Percentiles rank a stretch among this genome's conserved stretches.
phyloP scores from a whole-genome alignment of 2,797 vertebrate genomes.

The Vespertilio murinus region DNA sequence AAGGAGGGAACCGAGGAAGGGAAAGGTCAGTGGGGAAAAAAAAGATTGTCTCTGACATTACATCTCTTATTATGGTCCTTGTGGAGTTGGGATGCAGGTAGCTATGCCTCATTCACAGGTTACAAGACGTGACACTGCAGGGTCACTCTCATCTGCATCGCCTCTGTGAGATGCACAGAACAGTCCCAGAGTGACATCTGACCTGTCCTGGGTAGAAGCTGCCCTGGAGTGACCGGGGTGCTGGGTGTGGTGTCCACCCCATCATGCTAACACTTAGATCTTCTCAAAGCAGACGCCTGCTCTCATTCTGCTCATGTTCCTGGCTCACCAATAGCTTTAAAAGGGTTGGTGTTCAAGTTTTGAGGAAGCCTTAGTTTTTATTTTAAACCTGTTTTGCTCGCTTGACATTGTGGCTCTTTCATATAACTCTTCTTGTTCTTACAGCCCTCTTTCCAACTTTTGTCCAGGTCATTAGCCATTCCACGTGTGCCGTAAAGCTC shows the following conservation, averaged over 20 bases:
- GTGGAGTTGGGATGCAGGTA: neutral
- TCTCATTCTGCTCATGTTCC: neutral
- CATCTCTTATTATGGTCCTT: neutral
- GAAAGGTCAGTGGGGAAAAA: too few relatives aligned
- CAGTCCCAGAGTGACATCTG: neutral
- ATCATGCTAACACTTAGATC: neutral
- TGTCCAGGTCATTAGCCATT: constrained; percentile 47
- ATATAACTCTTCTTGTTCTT: neutral
- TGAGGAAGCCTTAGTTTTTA: neutral
- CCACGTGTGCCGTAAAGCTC: constrained; percentile 19
- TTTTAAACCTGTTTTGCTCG: constrained; percentile 38
- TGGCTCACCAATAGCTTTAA: neutral
- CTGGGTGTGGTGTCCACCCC: neutral
- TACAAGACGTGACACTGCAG: neutral
- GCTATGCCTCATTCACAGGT: too few relatives aligned
- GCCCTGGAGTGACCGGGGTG: rapidly evolving
- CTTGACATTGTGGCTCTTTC: neutral
- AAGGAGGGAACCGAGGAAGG: neutral
- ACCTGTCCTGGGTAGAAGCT: neutral
- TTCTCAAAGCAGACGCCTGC: neutral
- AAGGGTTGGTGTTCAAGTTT: neutral
- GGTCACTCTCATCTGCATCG: neutral
- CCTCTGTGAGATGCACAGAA: too few relatives aligned
- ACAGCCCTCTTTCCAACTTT: neutral
- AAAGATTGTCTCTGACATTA: neutral